Evolutionary conservation across 2,797 vertebrate genomes (phyloP).

Genomic region (Schizopygopsis malacanthus): DNA sequence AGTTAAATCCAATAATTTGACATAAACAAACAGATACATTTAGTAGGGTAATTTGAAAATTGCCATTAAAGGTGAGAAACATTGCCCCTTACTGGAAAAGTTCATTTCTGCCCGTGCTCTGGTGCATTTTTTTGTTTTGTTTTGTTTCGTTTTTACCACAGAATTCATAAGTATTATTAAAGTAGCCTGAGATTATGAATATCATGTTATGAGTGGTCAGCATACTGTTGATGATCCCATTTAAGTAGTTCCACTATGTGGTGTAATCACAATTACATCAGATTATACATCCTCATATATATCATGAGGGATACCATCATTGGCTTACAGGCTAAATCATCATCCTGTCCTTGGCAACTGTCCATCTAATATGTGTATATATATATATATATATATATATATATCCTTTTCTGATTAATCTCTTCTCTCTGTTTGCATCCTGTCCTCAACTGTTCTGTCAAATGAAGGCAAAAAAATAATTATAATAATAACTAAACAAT

Average conservation of each 20-base stretch:
- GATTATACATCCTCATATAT: neutral
- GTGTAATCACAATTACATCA: neutral
- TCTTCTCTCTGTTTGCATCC: neutral
- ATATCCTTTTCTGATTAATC: neutral
- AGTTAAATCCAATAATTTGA: neutral
- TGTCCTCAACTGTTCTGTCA: neutral
- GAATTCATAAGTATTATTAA: neutral
- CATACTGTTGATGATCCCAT: conserved; percentile 1
- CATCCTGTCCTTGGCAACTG: neutral
- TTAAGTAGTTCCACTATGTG: neutral
- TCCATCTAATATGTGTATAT: neutral
- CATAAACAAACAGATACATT: neutral
- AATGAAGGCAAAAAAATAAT: neutral
- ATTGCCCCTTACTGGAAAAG: neutral
- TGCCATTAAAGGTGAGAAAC: neutral
- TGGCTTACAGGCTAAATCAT: conserved; percentile 2
- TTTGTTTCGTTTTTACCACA: neutral
- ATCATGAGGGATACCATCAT: neutral
- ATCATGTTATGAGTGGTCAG: conserved; percentile 8
- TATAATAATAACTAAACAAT: neutral
- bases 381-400: neutral
- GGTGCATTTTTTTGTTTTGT: neutral
- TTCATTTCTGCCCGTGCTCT: neutral
- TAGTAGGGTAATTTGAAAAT: neutral
- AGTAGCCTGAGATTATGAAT: conserved; percentile 19